A percentile compares a stretch with the other conserved stretches of the same genome.
phyloP scores from a whole-genome alignment of 1,140 invertebrate species.

The Nomia melanderi region DNA sequence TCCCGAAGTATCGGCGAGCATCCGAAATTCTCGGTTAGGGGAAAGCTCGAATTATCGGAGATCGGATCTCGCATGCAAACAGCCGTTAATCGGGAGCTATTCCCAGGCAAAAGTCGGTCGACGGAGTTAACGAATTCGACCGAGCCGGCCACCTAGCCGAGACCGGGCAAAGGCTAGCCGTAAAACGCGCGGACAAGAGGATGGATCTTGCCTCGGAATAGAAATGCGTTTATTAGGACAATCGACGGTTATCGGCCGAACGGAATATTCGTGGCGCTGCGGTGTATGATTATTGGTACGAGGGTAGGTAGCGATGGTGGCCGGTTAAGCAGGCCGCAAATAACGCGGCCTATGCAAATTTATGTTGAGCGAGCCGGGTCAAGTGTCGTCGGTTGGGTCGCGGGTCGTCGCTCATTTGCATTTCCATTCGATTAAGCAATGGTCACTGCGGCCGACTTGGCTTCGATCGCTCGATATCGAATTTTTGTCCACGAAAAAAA shows the following conservation, averaged over 20 bases:
- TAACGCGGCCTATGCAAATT: conserved; percentile 73
- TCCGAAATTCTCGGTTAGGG: background rate
- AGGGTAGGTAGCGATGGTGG: conserved; percentile 15
- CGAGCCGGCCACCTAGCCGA: too few species aligned
- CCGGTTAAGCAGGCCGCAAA: conserved; percentile 55
- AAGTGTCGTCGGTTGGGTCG: conserved; percentile 65
- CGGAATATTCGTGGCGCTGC: conserved; percentile 65
- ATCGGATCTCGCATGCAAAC: background rate
- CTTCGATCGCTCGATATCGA: conserved; percentile 48
- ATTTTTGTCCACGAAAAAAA: conserved; percentile 15
- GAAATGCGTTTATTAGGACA: conserved; percentile 62
- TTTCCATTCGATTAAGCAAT: conserved; percentile 73
- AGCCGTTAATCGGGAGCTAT: background rate
- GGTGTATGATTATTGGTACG: conserved; percentile 63
- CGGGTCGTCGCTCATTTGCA: conserved; percentile 67
- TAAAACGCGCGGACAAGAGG: background rate
- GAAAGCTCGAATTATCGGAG: background rate
- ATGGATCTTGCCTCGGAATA: conserved; percentile 30
- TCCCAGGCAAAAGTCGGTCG: background rate
- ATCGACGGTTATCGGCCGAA: conserved; percentile 70
- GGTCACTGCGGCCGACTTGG: conserved; percentile 39
- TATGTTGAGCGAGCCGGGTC: conserved; percentile 70
- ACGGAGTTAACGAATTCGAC: conserved; percentile 3
- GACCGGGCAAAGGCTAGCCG: background rate
- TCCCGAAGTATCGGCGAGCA: background rate